Base-by-base conservation (phyloP, 2,888 invertebrate species). In the Panzeria rudis region DNA sequence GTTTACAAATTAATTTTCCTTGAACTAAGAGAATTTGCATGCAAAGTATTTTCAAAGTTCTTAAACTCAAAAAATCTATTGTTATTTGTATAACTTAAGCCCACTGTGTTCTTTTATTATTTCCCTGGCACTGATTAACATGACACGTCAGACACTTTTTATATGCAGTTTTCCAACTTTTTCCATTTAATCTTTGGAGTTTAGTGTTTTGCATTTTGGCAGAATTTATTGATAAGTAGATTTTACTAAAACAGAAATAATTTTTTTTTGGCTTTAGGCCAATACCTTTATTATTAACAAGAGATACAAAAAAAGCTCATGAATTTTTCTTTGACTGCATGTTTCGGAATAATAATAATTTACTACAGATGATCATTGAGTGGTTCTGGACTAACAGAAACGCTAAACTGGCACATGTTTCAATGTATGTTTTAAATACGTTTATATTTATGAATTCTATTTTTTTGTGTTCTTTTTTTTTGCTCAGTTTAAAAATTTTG, bases 181-280 rank as follows among this genome's bases (percentile, higher is more conserved):
- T 47, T 35, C 13, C n/a, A 13, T 44, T 44, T 44, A 41, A 32
- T 73, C 62, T 68, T 20, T 6, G 41, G 4, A 61, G 11, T 29
- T 72, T 64, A 47, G 25, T n/a, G n/a, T 15, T 72, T 72, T 23
- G 41, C n/a, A 44, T 56, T 56, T 32, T 69, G 25, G 1, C 2
- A 52, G 11, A 78, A 79, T 68, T 79, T 79, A 83, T 83, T 78
- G 78, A 79, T 69, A 69, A 79, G 83, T 62, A 75, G 79, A 52
- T 79, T 79, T 62, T 54, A 50, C 50, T 20, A 25, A 62, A 71
- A 62, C 44, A 69, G 32, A 38, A 35, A 35, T 35, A 41, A 47
- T 72, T 71, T 64, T 66, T 66, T 41, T 79, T 75, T 83, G 72
- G 83, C 73, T 69, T 69, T n/a, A 47, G 50, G 83, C 73, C 83